Evolutionary conservation across 2,888 invertebrate species (phyloP).

Genomic region (Toxonevra muliebris): DNA sequence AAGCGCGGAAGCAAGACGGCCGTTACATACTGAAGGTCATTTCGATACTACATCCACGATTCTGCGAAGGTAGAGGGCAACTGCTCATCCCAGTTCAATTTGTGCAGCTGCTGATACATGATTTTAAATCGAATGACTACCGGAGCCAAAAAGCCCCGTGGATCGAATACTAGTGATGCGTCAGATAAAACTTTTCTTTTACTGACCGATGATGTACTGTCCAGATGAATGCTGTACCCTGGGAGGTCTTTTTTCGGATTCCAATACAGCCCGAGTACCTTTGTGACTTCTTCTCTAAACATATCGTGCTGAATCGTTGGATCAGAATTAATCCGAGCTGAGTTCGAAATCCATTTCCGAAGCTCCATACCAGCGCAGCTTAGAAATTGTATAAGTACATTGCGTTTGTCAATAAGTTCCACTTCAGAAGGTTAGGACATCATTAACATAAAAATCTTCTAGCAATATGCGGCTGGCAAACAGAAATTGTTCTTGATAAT

Average conservation of each 20-base stretch:
- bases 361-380: neutral
- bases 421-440: slow-evolving; percentile 19
- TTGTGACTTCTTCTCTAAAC: neutral
- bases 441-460: slow-evolving; percentile 8
- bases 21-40: no score
- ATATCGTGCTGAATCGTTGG: neutral
- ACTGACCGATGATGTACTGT: neutral
- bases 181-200: slow-evolving; percentile 23
- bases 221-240: neutral
- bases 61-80: neutral
- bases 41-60: neutral
- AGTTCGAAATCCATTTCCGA: slow-evolving; percentile 23
- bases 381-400: neutral
- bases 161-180: slow-evolving; percentile 22
- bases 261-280: slow-evolving; percentile 17
- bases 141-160: slow-evolving; percentile 22
- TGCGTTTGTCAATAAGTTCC: neutral
- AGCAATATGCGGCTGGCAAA: neutral
- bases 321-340: neutral
- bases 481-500: no score
- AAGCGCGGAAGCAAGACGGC: no score
- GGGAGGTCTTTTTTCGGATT: slow-evolving; percentile 4
- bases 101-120: slow-evolving; percentile 14
- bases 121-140: slow-evolving; percentile 22
- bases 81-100: neutral